Evolutionary conservation across 2,797 vertebrate genomes (phyloP).

Genomic region (Salmo trutta): DNA sequence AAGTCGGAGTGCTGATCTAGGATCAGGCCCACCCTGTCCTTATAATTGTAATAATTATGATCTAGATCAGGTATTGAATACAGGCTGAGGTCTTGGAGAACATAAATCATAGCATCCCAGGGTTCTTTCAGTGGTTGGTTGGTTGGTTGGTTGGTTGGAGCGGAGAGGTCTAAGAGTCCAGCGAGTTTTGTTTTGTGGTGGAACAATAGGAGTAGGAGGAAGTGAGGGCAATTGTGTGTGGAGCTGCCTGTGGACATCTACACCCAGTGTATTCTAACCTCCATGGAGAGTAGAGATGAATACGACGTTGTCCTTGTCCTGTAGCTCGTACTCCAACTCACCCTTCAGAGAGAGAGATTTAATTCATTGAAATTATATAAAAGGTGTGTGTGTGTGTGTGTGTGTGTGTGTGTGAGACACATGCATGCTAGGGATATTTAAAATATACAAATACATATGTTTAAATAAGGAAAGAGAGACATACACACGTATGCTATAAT

Average conservation of each 20-base stretch:
- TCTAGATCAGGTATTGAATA: not conserved
- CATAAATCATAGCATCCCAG: conserved; percentile 2
- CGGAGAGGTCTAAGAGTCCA: not conserved
- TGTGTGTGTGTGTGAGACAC: too few relatives aligned
- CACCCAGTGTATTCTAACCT: conserved; percentile 72
- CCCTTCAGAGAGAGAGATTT: conserved; percentile 73
- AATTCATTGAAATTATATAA: not conserved
- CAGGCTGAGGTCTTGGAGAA: conserved; percentile 18
- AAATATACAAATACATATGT: too few relatives aligned
- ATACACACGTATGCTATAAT: too few relatives aligned
- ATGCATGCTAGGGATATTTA: too few relatives aligned
- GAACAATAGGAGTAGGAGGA: conserved; percentile 5
- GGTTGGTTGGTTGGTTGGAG: too few relatives aligned
- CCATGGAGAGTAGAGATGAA: conserved; percentile 98
- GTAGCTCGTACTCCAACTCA: conserved; percentile 90
- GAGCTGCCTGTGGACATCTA: not conserved
- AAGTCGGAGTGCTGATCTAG: not conserved
- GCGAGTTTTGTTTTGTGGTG: not conserved
- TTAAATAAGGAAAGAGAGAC: too few relatives aligned
- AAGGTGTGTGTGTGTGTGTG: too few relatives aligned
- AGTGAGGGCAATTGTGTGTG: not conserved
- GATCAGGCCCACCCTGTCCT: not conserved
- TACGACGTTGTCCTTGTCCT: conserved; percentile 91
- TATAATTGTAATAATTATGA: not conserved
- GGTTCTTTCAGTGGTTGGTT: not conserved